Evolutionary conservation across 2,113 vertebrate genomes (phyloP), one percentile per base, ranked within the genome.

Genomic region (Archocentrus centrarchus): DNA sequence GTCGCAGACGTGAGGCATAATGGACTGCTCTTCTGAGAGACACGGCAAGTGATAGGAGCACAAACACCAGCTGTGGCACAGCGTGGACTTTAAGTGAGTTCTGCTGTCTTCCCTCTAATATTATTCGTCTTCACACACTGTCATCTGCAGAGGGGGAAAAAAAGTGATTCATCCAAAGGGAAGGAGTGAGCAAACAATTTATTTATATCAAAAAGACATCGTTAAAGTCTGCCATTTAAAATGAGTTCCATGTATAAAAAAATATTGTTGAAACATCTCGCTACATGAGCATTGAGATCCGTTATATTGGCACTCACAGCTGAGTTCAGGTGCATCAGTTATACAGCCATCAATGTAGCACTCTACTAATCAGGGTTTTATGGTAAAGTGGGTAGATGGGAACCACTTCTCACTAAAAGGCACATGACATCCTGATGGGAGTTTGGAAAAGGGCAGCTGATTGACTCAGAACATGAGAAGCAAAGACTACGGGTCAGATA

Each of bases 61-160:
- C 27, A 85, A 78, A 78, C 73, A 47, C 39, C 80, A 79, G 58
- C 58, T 82, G 63, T 30, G 30, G 53, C 57, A 39, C 66, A 32
- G 59, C 22, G 13, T 6, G 15, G 44, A 68, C 57, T 24, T 61
- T 20, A 24, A 64, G 50, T 64, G 59, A 59, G n/a, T 41, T 73
- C 18, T 63, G 20, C 64, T 80, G 59, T 41, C 39, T 44, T 39
- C 66, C 15, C 14, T 39, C 17, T 61, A 7, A 18, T 66, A 47
- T 64, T 32, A 63, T 53, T 58, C 0, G 59, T 70, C 47, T 77
- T 85, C 15, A 50, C 27, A 47, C 7, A 7, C 4, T 58, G 83
- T 63, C 18, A 75, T 47, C 47, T 35, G 7, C 37, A 77, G 22
- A 10, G 6, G 27, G 11, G 8, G 27, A 68, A 50, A 30, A 70